Evolutionary conservation across 2,797 vertebrate species (phyloP).

Genomic region (Podargus strigoides): DNA sequence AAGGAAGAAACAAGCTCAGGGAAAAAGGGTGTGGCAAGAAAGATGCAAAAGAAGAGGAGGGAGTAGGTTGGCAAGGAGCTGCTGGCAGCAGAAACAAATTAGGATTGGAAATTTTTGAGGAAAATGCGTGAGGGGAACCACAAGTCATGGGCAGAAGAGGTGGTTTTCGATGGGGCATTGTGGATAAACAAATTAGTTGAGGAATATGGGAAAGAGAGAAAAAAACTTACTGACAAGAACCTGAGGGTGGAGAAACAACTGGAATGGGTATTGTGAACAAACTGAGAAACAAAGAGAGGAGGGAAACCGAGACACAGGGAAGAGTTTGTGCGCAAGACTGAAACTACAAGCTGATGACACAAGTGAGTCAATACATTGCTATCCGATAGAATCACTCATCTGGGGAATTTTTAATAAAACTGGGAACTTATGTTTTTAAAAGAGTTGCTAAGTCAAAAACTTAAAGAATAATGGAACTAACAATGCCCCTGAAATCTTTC

Average conservation of each 20-base stretch:
- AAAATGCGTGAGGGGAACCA: background rate
- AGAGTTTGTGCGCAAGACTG: background rate
- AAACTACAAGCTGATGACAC: background rate
- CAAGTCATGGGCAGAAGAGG: background rate
- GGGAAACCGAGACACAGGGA: background rate
- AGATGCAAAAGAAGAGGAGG: background rate
- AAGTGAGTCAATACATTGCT: background rate
- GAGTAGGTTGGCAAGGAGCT: background rate
- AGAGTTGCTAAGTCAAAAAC: background rate
- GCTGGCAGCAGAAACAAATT: background rate
- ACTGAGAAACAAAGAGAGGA: background rate
- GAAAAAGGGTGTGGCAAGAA: background rate
- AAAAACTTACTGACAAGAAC: background rate
- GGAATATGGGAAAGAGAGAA: background rate
- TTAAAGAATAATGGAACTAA: background rate
- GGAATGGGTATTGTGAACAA: background rate
- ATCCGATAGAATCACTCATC: background rate
- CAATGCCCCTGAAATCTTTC: background rate
- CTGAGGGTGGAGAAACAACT: background rate
- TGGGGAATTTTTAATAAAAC: background rate
- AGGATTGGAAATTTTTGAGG: background rate
- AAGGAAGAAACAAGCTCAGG: background rate
- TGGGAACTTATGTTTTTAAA: background rate
- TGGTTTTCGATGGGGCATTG: background rate
- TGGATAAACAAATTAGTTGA: background rate